These are phyloP conservation scores for Mantis religiosa DNA, from an alignment of 2,888 invertebrate genomes.

Conservation along the genomic window DNA sequence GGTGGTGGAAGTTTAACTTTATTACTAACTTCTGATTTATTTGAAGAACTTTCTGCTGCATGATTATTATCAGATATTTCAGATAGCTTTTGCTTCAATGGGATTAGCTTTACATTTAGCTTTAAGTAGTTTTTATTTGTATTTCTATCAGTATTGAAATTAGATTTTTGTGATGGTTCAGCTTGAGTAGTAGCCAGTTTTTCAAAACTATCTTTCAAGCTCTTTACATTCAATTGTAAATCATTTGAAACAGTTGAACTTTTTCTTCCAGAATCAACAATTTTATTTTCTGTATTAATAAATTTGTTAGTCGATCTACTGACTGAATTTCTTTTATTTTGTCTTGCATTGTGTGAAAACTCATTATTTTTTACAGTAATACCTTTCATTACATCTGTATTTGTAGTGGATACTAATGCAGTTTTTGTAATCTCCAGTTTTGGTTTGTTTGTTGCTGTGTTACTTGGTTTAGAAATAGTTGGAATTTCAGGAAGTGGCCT, in stretches of 20 bases:
- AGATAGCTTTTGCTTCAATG: background rate
- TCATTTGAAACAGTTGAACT: background rate
- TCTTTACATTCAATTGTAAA: background rate
- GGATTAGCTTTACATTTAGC: background rate
- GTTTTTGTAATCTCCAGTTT: slow-evolving; percentile 55
- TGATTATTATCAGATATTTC: background rate
- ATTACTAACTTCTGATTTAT: background rate
- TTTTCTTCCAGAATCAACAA: background rate
- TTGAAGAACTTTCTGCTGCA: background rate
- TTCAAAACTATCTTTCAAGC: background rate
- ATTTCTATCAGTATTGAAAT: background rate
- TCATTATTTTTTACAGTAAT: background rate
- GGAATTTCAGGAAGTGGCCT: background rate
- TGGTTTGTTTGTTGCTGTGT: background rate
- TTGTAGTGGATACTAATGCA: slow-evolving; percentile 62
- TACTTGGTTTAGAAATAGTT: background rate
- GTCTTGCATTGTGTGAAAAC: background rate
- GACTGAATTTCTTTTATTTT: background rate
- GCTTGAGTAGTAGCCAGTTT: background rate
- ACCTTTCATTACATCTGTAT: slow-evolving; percentile 52
- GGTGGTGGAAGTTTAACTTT: background rate
- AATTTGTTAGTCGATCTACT: background rate
- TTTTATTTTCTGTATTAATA: background rate
- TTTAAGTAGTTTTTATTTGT: background rate
- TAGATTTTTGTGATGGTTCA: background rate